phyloP scores from a whole-genome alignment of 2,888 invertebrate genomes.

The Trilocha varians region DNA sequence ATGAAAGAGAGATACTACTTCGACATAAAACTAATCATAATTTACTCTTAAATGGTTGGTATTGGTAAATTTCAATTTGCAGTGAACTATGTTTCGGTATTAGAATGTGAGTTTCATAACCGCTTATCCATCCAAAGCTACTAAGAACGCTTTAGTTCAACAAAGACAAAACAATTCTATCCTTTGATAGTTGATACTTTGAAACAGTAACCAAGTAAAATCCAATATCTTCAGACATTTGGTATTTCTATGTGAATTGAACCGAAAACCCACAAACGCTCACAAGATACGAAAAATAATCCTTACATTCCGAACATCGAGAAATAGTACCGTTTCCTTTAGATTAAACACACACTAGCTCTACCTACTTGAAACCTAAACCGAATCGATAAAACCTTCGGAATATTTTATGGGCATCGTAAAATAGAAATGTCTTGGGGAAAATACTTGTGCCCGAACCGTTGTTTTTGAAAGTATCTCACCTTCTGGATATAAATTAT shows the following conservation, averaged over 20 bases:
- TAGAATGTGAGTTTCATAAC: too few species aligned
- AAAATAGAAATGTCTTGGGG: conserved; percentile 6
- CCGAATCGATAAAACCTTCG: not conserved
- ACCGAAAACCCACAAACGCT: not conserved
- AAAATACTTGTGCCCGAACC: conserved; percentile 4
- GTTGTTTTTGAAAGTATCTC: conserved; percentile 1
- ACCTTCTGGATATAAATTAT: not conserved
- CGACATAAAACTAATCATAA: too few species aligned
- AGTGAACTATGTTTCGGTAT: too few species aligned
- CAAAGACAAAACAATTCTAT: too few species aligned
- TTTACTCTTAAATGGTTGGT: too few species aligned
- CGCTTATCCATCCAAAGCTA: too few species aligned
- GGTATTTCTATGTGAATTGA: not conserved
- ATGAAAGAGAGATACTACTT: too few species aligned
- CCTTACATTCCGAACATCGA: not conserved
- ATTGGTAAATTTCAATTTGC: too few species aligned
- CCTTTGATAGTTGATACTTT: too few species aligned
- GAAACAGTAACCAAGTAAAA: not conserved
- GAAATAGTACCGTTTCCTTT: not conserved
- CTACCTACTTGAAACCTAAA: not conserved
- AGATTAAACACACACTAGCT: not conserved
- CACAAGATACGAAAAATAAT: not conserved
- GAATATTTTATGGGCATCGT: conserved; percentile 8
- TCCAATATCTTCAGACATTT: not conserved
- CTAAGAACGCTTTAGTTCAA: too few species aligned